phyloP scores from a whole-genome alignment of 2,888 invertebrate genomes.

The Fragum whitleyi region DNA sequence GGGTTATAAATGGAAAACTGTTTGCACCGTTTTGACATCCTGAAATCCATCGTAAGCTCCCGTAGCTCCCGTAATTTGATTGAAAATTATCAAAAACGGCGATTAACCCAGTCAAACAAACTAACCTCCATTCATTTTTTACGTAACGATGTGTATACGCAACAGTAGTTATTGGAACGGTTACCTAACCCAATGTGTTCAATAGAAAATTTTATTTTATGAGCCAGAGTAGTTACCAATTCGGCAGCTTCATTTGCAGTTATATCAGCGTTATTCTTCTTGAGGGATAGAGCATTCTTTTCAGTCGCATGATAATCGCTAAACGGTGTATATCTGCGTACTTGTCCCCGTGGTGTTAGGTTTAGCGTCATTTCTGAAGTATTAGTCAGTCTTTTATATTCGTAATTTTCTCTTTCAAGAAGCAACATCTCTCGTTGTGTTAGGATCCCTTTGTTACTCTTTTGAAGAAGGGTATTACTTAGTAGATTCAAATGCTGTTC shows the following conservation, averaged over 20 bases:
- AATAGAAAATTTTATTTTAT: no score
- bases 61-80: no score
- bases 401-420: slow-evolving; percentile 37
- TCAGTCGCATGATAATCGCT: slow-evolving; percentile 18
- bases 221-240: slow-evolving; percentile 49
- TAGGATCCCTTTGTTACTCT: not conserved
- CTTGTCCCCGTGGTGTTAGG: slow-evolving; percentile 28
- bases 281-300: not conserved
- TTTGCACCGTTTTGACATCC: no score
- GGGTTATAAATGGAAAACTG: no score
- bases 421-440: slow-evolving; percentile 48
- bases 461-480: not conserved
- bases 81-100: no score
- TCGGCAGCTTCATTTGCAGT: slow-evolving; percentile 46
- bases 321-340: slow-evolving; percentile 21
- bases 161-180: no score
- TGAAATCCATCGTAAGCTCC: no score
- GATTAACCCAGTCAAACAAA: no score
- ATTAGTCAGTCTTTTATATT: slow-evolving; percentile 17
- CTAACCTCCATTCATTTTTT: no score
- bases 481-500: not conserved
- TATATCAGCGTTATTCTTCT: slow-evolving; percentile 31
- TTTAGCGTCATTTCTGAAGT: not conserved
- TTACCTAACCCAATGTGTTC: no score
- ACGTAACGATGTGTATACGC: no score